phyloP scores from a whole-genome alignment of 2,113 vertebrate species.

The Microcebus ravelobensis region DNA sequence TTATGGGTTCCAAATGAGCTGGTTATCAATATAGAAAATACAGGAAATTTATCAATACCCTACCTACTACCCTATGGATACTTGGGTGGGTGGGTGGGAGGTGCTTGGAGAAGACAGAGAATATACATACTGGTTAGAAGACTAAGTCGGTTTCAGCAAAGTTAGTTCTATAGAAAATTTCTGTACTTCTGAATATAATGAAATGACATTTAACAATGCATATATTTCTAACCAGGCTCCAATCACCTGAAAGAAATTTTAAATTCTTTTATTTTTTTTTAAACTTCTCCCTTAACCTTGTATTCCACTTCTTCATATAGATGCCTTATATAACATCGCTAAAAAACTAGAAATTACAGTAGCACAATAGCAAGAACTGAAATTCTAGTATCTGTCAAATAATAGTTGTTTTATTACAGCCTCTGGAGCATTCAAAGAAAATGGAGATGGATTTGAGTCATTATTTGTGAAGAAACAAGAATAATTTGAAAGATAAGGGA shows the following conservation, averaged over 20 bases:
- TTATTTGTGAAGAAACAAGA: not conserved
- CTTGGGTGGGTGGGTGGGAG: not conserved
- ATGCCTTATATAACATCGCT: not conserved
- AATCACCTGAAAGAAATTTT: not conserved
- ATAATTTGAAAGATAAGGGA: not conserved
- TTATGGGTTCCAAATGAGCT: not conserved
- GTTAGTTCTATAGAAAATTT: not conserved
- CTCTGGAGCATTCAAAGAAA: not conserved
- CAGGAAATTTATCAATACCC: slow-evolving; percentile 15
- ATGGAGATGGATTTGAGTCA: not conserved
- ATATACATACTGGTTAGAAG: not conserved
- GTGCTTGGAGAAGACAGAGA: not conserved
- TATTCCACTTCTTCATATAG: not conserved
- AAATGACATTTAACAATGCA: not conserved
- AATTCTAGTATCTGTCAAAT: not conserved
- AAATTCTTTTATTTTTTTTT: not conserved
- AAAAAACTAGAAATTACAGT: not conserved
- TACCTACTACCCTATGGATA: not conserved
- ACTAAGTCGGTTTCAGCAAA: not conserved
- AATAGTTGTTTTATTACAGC: not conserved
- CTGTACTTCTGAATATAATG: not conserved
- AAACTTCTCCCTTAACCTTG: not conserved
- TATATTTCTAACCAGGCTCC: not conserved
- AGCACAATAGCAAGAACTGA: not conserved
- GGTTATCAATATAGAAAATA: slow-evolving; percentile 33